A percentile compares a stretch with the other conserved stretches of the same genome.
Conservation (phyloP, 2,888 invertebrate genomes). For the Watsonalla binaria region DNA sequence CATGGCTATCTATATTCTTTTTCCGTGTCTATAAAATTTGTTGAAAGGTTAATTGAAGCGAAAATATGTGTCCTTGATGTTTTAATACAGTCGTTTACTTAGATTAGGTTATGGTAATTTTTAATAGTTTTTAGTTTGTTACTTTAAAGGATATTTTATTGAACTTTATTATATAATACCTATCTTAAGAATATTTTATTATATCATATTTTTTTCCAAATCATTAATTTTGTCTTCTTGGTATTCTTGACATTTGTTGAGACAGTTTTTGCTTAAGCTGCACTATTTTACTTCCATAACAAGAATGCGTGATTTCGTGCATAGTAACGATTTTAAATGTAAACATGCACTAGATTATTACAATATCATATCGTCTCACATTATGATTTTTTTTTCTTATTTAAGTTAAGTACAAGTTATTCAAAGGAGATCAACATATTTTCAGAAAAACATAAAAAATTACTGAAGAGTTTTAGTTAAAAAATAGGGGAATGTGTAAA, state of each 20-base stretch:
- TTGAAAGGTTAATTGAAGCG: conserved; percentile 21
- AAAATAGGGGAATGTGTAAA: conserved; percentile 38
- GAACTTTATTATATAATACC: no score
- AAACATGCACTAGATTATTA: not conserved
- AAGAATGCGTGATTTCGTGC: not conserved
- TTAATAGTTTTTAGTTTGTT: not conserved
- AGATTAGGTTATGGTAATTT: not conserved
- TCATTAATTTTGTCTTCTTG: no score
- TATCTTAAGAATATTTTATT: no score
- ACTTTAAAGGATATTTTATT: no score
- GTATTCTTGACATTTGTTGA: not conserved
- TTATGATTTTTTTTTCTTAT: no score
- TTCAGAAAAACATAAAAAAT: no score
- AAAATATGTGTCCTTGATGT: conserved; percentile 26
- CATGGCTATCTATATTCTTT: conserved; percentile 26
- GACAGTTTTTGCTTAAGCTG: not conserved
- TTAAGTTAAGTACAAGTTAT: no score
- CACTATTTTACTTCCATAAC: not conserved
- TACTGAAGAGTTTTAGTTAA: not conserved
- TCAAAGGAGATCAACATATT: no score
- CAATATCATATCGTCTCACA: no score
- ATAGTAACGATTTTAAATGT: not conserved
- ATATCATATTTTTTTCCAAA: no score
- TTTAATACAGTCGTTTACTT: conserved; percentile 11
- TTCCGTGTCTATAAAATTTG: conserved; percentile 26